Base-by-base conservation (phyloP, 1,140 invertebrate species). In the Meloidogyne hapla region DNA sequence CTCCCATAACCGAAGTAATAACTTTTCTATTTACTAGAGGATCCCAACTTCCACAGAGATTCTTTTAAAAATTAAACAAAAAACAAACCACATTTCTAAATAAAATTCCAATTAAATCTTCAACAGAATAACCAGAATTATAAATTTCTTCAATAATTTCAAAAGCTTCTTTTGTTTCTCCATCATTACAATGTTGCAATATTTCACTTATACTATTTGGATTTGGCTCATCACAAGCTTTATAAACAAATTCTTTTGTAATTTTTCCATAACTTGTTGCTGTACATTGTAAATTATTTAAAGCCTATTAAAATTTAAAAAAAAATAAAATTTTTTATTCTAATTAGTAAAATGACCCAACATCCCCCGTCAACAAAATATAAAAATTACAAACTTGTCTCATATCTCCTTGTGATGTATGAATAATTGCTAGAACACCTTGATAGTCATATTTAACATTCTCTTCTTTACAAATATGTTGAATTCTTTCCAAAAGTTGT, bases 151-250 rank as follows among this genome's bases (percentile, higher is more conserved):
- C 67, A 23, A 78, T 71, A 40, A 78, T 63, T 13, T 80, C 77
- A 45, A 78, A 78, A 23, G 77, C 77, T 45, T 76, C 72, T 71
- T 77, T 40, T 40, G 48, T 48, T 79, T 97, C 91, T 56, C 92
- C 92, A 67, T 92, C 75, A 9, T 81, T 63, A 73, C 87, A 99
- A 83, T 91, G 90, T 74, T 93, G 91, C 68, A 99, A 88, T 94
- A 99, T 98, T 79, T 93, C 91, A 88, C 93, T 93, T 12, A 99
- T 92, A 0, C 96, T 87, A 77, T 96, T 89, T 9, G 97, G 97
- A 90, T 99, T 95, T 0, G 97, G 96, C 88, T 99, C 96, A 89
- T 99, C 97, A 88, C 97, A 99, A 18, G 99, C 95, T 90, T 98
- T 99, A 85, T 98, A 99, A n/a, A 99, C 96, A 91, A 98, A 96